Evolutionary conservation across 2,888 invertebrate genomes (phyloP).

Genomic region (Tridacna gigas): DNA sequence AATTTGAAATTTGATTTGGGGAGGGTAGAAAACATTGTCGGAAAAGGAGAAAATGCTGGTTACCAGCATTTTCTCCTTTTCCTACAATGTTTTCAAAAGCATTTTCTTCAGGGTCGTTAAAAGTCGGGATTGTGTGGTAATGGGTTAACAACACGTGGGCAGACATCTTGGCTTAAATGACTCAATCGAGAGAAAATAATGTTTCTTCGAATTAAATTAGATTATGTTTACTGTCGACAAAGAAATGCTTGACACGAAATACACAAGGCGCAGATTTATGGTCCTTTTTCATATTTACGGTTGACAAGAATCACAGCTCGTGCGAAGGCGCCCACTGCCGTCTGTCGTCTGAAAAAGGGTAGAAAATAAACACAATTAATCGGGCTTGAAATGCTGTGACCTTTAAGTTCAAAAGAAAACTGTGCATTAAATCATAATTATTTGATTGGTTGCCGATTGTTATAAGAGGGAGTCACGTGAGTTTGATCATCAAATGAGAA

Average conservation of each 20-base stretch:
- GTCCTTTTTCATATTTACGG: background rate
- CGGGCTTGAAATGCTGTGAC: background rate
- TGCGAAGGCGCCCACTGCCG: background rate
- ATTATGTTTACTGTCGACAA: background rate
- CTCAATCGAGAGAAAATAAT: too few species aligned
- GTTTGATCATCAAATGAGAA: slow-evolving; percentile 11
- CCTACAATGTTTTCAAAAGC: too few species aligned
- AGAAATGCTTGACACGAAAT: background rate
- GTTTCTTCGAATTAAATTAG: too few species aligned
- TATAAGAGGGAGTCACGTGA: slow-evolving; percentile 9
- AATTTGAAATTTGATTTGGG: too few species aligned
- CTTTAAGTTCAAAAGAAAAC: slow-evolving; percentile 15
- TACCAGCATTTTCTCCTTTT: too few species aligned
- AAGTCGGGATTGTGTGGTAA: too few species aligned
- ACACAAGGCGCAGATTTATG: background rate
- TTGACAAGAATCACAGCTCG: background rate
- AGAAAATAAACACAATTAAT: slow-evolving; percentile 2
- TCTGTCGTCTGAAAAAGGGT: background rate
- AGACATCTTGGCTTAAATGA: too few species aligned
- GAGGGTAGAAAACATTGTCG: too few species aligned
- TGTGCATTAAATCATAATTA: slow-evolving; percentile 12
- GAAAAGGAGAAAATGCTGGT: too few species aligned
- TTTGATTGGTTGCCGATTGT: slow-evolving; percentile 21
- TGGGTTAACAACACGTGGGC: too few species aligned
- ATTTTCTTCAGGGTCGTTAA: too few species aligned